Percentiles rank a stretch among this genome's conserved stretches.
Evolutionary conservation across 2,888 invertebrate genomes (phyloP).

Genomic region (Zootermopsis nevadensis): DNA sequence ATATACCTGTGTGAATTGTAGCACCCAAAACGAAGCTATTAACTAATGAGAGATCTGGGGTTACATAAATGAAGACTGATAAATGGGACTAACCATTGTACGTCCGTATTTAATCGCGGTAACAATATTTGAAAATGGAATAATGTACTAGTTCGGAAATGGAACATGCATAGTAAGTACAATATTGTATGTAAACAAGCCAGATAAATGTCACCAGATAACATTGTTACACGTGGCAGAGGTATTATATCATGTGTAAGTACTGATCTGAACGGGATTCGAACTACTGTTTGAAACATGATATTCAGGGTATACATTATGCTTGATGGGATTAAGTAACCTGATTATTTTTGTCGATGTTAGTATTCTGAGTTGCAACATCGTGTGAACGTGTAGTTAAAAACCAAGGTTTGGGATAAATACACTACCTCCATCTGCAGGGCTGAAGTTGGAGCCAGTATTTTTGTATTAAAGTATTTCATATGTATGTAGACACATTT

Average conservation of each 20-base stretch:
- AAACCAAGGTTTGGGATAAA: no score
- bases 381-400: no score
- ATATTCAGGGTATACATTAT: not conserved
- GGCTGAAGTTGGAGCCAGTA: no score
- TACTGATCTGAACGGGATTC: not conserved
- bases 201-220: constrained; percentile 24
- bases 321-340: not conserved
- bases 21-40: not conserved
- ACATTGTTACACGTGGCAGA: not conserved
- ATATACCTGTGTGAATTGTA: not conserved
- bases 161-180: not conserved
- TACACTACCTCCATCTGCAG: no score
- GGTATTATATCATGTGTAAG: not conserved
- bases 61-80: constrained; percentile 7
- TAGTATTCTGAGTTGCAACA: not conserved
- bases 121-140: constrained; percentile 2
- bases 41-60: constrained; percentile 7
- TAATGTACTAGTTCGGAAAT: not conserved
- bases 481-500: no score
- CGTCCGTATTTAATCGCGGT: not conserved
- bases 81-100: not conserved
- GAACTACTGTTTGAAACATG: not conserved
- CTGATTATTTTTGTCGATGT: not conserved
- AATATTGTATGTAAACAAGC: not conserved
- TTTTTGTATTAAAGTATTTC: no score